A percentile compares a stretch with the other conserved stretches of the same genome.
phyloP scores from a whole-genome alignment of 2,888 invertebrate species.

The Drosophila greeni region DNA sequence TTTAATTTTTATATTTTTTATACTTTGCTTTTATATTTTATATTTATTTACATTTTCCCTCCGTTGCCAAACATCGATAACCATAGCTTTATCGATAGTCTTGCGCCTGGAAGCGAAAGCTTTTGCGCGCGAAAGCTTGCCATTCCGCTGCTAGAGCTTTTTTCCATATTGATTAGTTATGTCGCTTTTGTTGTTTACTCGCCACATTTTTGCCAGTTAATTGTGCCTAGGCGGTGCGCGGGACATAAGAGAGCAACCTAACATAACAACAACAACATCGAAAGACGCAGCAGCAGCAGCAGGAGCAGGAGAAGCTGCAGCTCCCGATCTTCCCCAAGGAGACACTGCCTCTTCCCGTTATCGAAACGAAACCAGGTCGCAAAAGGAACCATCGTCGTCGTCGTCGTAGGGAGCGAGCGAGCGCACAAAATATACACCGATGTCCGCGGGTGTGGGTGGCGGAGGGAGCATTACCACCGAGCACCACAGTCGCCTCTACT shows the following conservation, averaged over 20 bases:
- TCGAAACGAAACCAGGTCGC: constrained; percentile 14
- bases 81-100: neutral
- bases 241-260: constrained; percentile 12
- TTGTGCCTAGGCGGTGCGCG: constrained; percentile 62
- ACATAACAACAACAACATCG: neutral
- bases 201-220: constrained; percentile 73
- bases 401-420: constrained; percentile 50
- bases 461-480: constrained; percentile 78
- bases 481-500: constrained; percentile 76
- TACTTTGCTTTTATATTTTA: no score
- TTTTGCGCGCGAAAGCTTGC: constrained; percentile 15
- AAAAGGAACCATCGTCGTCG: constrained; percentile 28
- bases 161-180: constrained; percentile 79
- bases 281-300: constrained; percentile 2
- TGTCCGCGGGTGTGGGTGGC: constrained; percentile 78
- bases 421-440: constrained; percentile 63
- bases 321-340: neutral
- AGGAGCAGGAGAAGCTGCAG: neutral
- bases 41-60: neutral
- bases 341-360: no score
- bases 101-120: constrained; percentile 12
- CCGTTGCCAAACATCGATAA: neutral
- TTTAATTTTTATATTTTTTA: neutral
- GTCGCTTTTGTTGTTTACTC: constrained; percentile 78
- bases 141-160: constrained; percentile 59